phyloP scores from a whole-genome alignment of 2,888 invertebrate genomes.

The Drosophila subquinaria region DNA sequence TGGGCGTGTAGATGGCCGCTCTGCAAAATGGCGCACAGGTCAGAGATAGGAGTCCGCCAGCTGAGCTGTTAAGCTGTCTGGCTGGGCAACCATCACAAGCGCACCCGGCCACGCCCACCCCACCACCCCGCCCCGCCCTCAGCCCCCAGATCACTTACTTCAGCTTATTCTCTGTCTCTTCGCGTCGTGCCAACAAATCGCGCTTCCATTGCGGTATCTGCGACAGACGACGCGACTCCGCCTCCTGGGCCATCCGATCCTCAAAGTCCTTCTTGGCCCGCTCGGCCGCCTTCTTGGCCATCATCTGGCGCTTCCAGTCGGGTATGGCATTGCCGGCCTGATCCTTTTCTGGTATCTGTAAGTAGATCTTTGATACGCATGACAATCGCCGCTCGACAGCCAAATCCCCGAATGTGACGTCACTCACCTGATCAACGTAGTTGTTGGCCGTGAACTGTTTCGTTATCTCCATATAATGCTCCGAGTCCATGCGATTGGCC shows the following conservation, averaged over 20 bases:
- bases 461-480: conserved; percentile 93
- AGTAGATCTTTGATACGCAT: conserved; percentile 81
- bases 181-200: conserved; percentile 93
- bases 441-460: conserved; percentile 94
- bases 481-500: conserved; percentile 93
- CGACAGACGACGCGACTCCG: conserved; percentile 93
- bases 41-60: conserved; percentile 49
- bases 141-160: conserved; percentile 87
- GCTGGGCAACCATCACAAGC: conserved; percentile 44
- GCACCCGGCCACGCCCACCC: neutral
- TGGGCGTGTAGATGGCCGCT: conserved; percentile 90
- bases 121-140: neutral
- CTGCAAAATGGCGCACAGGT: conserved; percentile 81
- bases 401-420: neutral
- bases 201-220: conserved; percentile 98
- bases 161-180: conserved; percentile 91
- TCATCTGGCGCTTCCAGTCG: conserved; percentile 97
- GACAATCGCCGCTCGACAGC: conserved; percentile 28
- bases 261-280: conserved; percentile 96
- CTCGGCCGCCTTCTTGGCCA: conserved; percentile 97
- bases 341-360: conserved; percentile 95
- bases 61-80: conserved; percentile 19
- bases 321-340: conserved; percentile 95
- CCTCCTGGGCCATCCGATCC: conserved; percentile 93
- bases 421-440: conserved; percentile 95